These are phyloP conservation scores for Mastacembelus armatus DNA, from an alignment of 2,797 vertebrate species.

Conservation along the genomic window DNA sequence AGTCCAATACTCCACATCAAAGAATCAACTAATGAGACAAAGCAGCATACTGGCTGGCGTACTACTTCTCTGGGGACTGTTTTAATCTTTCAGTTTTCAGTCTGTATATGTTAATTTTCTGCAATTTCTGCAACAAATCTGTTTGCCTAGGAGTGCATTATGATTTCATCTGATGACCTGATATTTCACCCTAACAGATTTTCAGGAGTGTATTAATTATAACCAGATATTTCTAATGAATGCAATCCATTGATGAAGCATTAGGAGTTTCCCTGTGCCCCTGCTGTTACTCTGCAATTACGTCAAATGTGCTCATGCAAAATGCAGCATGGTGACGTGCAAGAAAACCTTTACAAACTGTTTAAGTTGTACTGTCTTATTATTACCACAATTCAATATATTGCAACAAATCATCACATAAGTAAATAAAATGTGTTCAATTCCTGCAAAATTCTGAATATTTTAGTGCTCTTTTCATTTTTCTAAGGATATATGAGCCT, in stretches of 20 bases:
- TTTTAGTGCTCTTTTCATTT: not conserved
- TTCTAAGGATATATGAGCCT: not conserved
- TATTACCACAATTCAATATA: not conserved
- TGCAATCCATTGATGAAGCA: conserved; percentile 9
- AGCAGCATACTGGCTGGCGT: not conserved
- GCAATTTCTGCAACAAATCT: not conserved
- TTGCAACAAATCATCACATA: conserved; percentile 11
- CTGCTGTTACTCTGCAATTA: not conserved
- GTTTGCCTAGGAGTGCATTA: not conserved
- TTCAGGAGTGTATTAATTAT: conserved; percentile 9
- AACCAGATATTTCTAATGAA: not conserved
- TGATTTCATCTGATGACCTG: not conserved
- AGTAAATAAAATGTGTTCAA: not conserved
- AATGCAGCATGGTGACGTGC: not conserved
- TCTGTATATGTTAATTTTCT: not conserved
- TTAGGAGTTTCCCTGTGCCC: not conserved
- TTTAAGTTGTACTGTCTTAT: not conserved
- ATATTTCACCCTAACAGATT: not conserved
- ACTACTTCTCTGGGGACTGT: conserved; percentile 1
- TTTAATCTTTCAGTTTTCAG: not conserved
- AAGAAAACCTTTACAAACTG: no score
- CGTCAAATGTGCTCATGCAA: not conserved
- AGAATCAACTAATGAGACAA: conserved; percentile 38
- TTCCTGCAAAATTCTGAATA: not conserved
- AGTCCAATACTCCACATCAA: conserved; percentile 39